Evolutionary conservation across 2,113 vertebrate genomes (phyloP), one percentile per base, ranked within the genome.

Genomic region (Ornithorhynchus anatinus): DNA sequence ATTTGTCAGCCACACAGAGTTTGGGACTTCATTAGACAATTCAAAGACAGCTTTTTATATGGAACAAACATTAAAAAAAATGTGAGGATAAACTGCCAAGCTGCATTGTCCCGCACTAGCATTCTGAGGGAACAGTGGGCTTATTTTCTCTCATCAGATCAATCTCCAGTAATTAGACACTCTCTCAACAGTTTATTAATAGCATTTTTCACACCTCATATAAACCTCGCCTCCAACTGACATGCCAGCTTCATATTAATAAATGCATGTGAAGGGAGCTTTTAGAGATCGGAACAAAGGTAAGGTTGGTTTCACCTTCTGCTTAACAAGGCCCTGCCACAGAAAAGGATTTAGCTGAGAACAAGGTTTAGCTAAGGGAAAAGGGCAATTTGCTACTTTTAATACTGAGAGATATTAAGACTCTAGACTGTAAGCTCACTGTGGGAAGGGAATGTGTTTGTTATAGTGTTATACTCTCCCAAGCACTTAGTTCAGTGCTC

Each of bases 221-320:
- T 54, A 59, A 23, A 33, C 36, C 5, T 23, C 59, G 59, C 69
- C 53, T 67, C 59, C 50, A 69, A 32, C 45, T 74, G 69, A 63
- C 22, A 33, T 47, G 43, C 9, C 11, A 27, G 63, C 8, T 65
- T 64, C 23, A 3, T 25, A 20, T 37, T 25, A 33, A 44, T 54
- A 50, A 17, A 36, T n/a, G 59, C 36, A 12, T 44, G 12, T 43
- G 14, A 57, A 74, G 56, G 15, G 3, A 6, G 3, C 36, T 62
- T 10, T 67, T 69, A 36, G 31, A 2, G 3, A 65, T 76, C 69
- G 39, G 14, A 65, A 19, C 6, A 52, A 45, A 37, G 13, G 16
- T 31, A n/a, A 22, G 14, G 25, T 62, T 15, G 33, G 39, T 59
- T 57, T 84, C 61, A 70, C 37, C 48, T 27, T 13, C 32, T 59